Base-by-base conservation (phyloP, 1,140 invertebrate genomes). In the Drosophila novamexicana region DNA sequence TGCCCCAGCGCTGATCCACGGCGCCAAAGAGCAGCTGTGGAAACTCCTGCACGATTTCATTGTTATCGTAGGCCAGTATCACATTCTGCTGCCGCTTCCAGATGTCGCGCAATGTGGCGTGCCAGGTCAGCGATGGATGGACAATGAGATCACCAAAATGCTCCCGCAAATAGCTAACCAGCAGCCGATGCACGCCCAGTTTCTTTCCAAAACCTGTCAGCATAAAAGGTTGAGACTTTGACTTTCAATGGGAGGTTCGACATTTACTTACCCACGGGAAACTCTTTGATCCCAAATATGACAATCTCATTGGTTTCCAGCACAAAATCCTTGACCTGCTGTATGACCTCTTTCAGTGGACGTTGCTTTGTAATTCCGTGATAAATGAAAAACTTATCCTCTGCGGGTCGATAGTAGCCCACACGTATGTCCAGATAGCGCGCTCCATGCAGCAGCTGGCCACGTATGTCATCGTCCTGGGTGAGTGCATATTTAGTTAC, bases 211-310 rank as follows among this genome's bases (percentile, higher is more conserved):
- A 94, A 68, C 93, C 93, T 93, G 14, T 12, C 29, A 12, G 3
- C 22, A 29, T 29, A 36, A 9, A 16, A 18, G 34, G 0, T 1
- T 42, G 12, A 32, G 5, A 5, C 12, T 40, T 42, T 1, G 7
- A 29, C 22, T 8, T 57, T 6, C 3, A 7, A 9, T 29, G 1
- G 10, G 29, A n/a, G 9, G 2, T 9, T 9, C 29, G 5, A 7
- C 0, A 9, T 9, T 5, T 1, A 76, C 91, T 84, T 52, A 94
- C 94, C 94, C 36, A 93, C 90, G 8, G 94, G 94, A 89, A 95
- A 95, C 75, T 94, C 93, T 68, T 95, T 95, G 32, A 95, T 90
- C 58, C 95, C 95, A 66, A 95, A 93, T 16, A 95, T 94, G 3
- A 95, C 92, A 67, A 95, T 94, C 89, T 95, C 95, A 71, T 95